phyloP scores from a whole-genome alignment of 2,888 invertebrate species.

The Zaprionus obscuricornis region DNA sequence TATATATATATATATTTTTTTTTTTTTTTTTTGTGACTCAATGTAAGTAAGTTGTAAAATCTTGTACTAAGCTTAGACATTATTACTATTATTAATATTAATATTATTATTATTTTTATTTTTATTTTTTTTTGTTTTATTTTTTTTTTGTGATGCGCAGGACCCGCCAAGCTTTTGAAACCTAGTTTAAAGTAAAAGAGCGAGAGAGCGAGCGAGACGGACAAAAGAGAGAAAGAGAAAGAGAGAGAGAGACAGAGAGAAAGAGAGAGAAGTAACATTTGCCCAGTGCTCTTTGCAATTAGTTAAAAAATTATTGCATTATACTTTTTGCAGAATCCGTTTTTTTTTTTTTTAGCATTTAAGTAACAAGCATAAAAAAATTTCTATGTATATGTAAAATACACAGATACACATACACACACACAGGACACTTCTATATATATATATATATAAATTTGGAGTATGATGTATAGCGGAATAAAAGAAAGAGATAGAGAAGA shows the following conservation, averaged over 20 bases:
- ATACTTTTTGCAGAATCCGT: constrained; percentile 7
- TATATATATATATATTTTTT: no score
- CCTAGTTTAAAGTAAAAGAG: constrained; percentile 48
- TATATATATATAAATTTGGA: no score
- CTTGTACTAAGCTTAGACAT: no score
- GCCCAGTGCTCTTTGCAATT: constrained; percentile 58
- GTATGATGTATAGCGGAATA: constrained; percentile 30
- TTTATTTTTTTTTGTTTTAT: no score
- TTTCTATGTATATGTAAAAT: constrained; percentile 45
- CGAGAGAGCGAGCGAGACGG: neutral
- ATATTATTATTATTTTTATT: no score
- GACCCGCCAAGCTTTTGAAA: constrained; percentile 60
- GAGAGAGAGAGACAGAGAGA: constrained; percentile 3
- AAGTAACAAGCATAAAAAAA: constrained; percentile 36
- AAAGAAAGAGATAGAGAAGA: constrained; percentile 6
- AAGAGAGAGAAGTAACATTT: constrained; percentile 28
- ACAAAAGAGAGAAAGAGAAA: constrained; percentile 13
- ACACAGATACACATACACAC: constrained; percentile 12
- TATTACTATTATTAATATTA: no score
- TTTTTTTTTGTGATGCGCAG: constrained; percentile 57
- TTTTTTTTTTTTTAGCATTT: constrained; percentile 41
- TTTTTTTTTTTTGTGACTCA: constrained; percentile 18
- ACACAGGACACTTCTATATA: constrained; percentile 4
- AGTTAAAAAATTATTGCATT: constrained; percentile 42
- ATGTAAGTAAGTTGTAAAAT: constrained; percentile 47